Percentiles rank a stretch among this genome's conserved stretches.
These are phyloP conservation scores for Pteropus rufus DNA, from an alignment of 2,797 vertebrate genomes.

Conservation along the genomic window DNA sequence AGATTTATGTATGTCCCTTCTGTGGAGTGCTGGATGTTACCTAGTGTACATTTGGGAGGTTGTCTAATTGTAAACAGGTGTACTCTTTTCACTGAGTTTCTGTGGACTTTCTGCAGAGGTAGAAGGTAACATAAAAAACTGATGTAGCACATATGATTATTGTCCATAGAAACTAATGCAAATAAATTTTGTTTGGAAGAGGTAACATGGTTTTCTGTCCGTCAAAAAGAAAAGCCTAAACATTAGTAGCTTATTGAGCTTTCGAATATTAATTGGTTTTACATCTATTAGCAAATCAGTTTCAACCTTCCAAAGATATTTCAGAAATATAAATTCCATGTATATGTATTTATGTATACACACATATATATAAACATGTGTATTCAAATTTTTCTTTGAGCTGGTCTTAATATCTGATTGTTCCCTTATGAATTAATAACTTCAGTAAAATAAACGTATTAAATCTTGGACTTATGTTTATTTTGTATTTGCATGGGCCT, in stretches of 20 bases:
- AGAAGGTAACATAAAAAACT: neutral
- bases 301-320: neutral
- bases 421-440: neutral
- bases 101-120: neutral
- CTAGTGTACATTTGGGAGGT: neutral
- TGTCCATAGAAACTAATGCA: neutral
- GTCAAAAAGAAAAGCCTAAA: neutral
- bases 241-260: neutral
- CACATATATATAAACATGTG: neutral
- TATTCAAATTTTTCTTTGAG: neutral
- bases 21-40: neutral
- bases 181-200: neutral
- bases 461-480: neutral
- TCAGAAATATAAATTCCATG: neutral
- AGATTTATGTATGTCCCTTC: neutral
- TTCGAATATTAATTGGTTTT: neutral
- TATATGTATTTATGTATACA: neutral
- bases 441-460: neutral
- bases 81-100: neutral
- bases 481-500: neutral
- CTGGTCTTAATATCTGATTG: neutral
- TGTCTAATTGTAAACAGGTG: neutral
- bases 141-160: neutral
- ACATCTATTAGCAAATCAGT: neutral
- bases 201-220: neutral